A percentile compares a stretch with the other conserved stretches of the same genome.
These are phyloP conservation scores for Melanargia galathea DNA, from an alignment of 2,888 invertebrate species.

Conservation along the genomic window DNA sequence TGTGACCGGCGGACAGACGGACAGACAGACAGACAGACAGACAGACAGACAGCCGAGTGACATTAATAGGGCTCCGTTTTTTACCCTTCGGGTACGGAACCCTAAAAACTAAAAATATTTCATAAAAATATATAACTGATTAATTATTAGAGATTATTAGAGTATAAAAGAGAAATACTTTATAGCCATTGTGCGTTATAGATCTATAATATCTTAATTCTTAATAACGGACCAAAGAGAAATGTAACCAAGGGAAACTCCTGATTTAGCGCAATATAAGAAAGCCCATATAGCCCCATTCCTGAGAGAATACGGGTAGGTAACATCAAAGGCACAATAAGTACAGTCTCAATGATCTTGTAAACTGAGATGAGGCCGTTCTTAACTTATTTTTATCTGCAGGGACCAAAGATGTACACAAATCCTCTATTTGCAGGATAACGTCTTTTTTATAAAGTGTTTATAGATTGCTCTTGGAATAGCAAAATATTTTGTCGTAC, in stretches of 20 bases:
- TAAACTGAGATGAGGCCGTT: slow-evolving; percentile 10
- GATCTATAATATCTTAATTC: no score
- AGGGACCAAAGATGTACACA: background rate
- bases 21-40: no score
- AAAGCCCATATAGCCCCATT: slow-evolving; percentile 10
- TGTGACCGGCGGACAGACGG: no score
- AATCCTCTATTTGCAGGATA: background rate
- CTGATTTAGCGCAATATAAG: slow-evolving; percentile 9
- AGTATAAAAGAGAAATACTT: no score
- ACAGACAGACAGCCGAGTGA: no score
- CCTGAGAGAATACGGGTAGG: slow-evolving; percentile 13
- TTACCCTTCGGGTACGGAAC: no score
- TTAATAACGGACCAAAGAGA: slow-evolving; percentile 7
- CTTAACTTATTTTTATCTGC: slow-evolving; percentile 8
- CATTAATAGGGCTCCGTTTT: no score
- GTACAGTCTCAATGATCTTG: slow-evolving; percentile 13
- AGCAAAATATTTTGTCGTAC: background rate
- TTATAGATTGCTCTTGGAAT: background rate
- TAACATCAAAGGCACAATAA: slow-evolving; percentile 22
- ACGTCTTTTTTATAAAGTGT: slow-evolving; percentile 1
- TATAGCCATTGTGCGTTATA: no score
- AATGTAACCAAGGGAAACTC: slow-evolving; percentile 13
- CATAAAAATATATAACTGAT: no score
- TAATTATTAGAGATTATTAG: no score
- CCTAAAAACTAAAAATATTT: no score